Base-by-base conservation (phyloP, 2,113 vertebrate genomes). In the Hippocampus abdominalis region DNA sequence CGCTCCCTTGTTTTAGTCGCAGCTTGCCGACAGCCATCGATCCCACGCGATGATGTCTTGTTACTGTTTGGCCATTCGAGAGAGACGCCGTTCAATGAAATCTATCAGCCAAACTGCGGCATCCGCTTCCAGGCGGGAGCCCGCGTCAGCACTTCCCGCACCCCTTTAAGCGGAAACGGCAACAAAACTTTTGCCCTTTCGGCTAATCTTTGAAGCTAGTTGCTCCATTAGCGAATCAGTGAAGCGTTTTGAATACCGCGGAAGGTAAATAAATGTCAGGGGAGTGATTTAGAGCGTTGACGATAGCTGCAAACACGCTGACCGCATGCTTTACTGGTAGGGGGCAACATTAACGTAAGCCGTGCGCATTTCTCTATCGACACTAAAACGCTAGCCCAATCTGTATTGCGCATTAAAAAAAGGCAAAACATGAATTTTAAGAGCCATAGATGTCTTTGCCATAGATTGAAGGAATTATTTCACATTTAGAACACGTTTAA, bases 181-280 rank as follows among this genome's bases (percentile, higher is more conserved):
- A 16, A 25, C 85, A 88, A 70, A 79, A 64, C 13, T 18, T 84
- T 71, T 85, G 87, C 81, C 86, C 86, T 89, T 90, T 85, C 68
- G 81, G 71, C 76, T 82, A 81, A 83, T 89, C 80, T 87, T 81
- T 86, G 78, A 80, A 78, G 72, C 68, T 80, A 78, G 78, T 72
- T 72, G 72, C 75, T 81, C 70, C 71, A 85, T 81, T 84, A 81
- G 80, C 60, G 73, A 86, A 85, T 84, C 79, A 73, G 78, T 82
- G 71, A 64, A 64, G 63, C 42, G 5, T 64, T 64, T 64, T 87
- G 83, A 87, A 85, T 77, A 77, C 78, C 69, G 77, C 71, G 65
- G 18, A 69, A 46, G 36, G 60, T 18, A 76, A 82, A 85, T 79
- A 4, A 60, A 42, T 73, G 32, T 69, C 44, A 42, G 15, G 59